Conservation (phyloP, 2,113 vertebrate genomes). For the Pica pica region DNA sequence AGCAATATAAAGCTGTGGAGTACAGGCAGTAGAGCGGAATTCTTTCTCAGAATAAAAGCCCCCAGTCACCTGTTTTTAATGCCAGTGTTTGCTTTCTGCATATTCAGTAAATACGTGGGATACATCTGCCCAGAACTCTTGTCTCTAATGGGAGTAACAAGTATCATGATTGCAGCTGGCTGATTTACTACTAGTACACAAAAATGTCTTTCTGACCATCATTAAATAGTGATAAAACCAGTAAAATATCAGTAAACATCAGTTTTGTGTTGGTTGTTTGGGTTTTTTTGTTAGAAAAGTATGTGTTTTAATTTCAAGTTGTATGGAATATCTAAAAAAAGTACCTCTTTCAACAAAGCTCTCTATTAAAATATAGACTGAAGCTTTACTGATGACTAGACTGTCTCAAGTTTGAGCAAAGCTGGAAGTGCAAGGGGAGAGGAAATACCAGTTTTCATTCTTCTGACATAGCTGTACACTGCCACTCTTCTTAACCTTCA, state of each 20-base stretch:
- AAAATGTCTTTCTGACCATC: background rate
- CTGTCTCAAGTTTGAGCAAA: background rate
- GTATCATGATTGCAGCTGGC: background rate
- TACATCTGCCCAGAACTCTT: background rate
- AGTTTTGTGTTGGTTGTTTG: background rate
- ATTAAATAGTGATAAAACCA: background rate
- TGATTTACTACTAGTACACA: background rate
- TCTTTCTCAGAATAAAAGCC: conserved; percentile 12
- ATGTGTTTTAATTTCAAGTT: background rate
- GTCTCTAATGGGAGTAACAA: background rate
- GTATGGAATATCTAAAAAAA: background rate
- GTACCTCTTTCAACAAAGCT: background rate
- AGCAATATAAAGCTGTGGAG: background rate
- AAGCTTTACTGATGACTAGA: background rate
- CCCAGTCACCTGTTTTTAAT: conserved; percentile 22
- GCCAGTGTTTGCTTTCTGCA: background rate
- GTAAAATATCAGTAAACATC: background rate
- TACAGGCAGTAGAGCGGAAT: background rate
- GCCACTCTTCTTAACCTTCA: background rate
- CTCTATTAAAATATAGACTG: background rate
- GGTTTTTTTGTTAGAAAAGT: background rate
- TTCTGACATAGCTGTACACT: background rate
- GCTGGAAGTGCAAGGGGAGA: background rate
- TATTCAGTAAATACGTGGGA: background rate
- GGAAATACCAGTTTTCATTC: background rate